These are phyloP conservation scores for Phoebastria nigripes DNA, from an alignment of 2,797 vertebrate genomes.

Conservation along the genomic window DNA sequence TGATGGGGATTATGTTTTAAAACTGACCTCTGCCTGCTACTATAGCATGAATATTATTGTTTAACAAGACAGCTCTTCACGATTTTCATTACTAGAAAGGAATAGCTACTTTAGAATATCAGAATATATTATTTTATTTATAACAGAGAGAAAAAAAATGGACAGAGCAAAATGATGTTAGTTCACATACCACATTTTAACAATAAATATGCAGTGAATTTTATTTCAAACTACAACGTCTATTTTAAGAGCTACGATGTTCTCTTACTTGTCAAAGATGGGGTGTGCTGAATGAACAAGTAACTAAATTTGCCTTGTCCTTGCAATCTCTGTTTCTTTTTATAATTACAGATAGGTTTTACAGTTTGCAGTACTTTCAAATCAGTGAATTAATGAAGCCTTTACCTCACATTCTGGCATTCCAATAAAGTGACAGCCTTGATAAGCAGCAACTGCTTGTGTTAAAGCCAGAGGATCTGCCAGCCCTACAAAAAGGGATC, in stretches of 20 bases:
- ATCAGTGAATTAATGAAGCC: neutral
- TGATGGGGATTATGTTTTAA: neutral
- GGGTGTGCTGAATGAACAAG: neutral
- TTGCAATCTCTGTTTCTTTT: neutral
- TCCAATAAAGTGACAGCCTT: slow-evolving; percentile 96
- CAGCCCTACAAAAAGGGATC: slow-evolving; percentile 77
- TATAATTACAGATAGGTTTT: neutral
- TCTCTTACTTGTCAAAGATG: neutral
- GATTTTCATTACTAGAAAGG: neutral
- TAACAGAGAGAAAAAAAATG: neutral
- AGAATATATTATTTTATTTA: neutral
- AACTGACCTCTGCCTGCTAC: neutral
- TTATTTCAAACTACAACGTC: neutral
- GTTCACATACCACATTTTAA: neutral
- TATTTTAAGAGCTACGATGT: neutral
- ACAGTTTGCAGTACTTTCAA: neutral
- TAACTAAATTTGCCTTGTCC: neutral
- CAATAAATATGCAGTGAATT: neutral
- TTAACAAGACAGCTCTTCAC: neutral
- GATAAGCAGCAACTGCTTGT: slow-evolving; percentile 93
- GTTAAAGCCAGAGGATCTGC: slow-evolving; percentile 90
- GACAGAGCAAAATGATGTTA: accelerated
- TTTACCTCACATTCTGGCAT: slow-evolving; percentile 98
- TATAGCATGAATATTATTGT: neutral
- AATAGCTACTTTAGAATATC: neutral